Evolutionary conservation across 2,797 vertebrate genomes (phyloP), one percentile per base, ranked within the genome.

Genomic region (Karalla daura): DNA sequence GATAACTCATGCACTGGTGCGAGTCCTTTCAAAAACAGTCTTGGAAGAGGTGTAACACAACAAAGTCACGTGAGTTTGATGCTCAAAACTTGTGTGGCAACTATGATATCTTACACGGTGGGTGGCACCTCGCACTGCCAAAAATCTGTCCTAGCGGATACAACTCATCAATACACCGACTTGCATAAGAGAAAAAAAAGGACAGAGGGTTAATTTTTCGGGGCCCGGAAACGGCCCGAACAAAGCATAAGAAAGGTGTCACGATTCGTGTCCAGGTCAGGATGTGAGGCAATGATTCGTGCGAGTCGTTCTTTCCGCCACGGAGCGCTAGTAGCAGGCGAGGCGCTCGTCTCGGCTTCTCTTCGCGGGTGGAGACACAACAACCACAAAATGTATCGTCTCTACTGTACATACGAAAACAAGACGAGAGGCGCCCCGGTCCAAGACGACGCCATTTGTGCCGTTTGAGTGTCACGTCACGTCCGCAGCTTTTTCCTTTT

Each of bases 171-270:
- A 54, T 46, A 46, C 11, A 33, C 74, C 55, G 47, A 53, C 59
- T 74, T 70, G 63, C 56, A 75, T 58, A 54, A 61, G 37, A 47
- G 59, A 41, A 63, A 28, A 62, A 47, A 62, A 41, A 63, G 33
- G 64, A 59, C 58, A 63, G 27, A 46, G 40, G 21, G 3, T 50
- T 71, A 17, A 54, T 5, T n/a, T 49, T 20, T 11, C n/a, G n/a
- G 13, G 45, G 59, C 18, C 15, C 24, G 62, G 55, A 77, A 63
- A 61, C 13, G 39, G 50, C 27, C 35, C 50, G 35, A 36, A 33
- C 2, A 28, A 28, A 44, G 39, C n/a, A 35, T n/a, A 12, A 37
- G 7, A 23, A 33, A 33, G 20, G 7, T 55, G 28, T 12, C 23
- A 15, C 10, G n/a, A 11, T 28, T 46, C 67, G 14, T 52, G 72